Percentiles rank a stretch among this genome's conserved stretches.
Evolutionary conservation across 2,888 invertebrate species (phyloP).

Genomic region (Crepidodera aurea): DNA sequence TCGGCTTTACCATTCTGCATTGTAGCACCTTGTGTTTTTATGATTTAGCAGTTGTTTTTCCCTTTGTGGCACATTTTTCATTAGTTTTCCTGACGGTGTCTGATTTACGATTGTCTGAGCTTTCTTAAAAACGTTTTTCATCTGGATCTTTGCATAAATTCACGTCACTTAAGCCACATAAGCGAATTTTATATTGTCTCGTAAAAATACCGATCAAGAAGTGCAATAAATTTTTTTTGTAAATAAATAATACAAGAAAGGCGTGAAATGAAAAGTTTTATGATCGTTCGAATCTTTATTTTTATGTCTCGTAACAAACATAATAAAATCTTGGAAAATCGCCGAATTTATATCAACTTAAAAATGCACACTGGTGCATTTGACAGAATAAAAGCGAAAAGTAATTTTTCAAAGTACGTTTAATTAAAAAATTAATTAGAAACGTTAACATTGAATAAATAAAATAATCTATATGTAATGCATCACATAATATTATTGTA

Average conservation of each 20-base stretch:
- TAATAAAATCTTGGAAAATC: neutral
- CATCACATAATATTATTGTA: no score
- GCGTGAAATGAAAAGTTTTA: slow-evolving; percentile 37
- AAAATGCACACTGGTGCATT: no score
- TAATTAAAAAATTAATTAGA: no score
- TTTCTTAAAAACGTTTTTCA: slow-evolving; percentile 44
- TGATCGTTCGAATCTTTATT: slow-evolving; percentile 1
- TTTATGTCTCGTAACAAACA: slow-evolving; percentile 9
- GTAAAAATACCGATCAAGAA: slow-evolving; percentile 46
- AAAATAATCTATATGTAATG: no score
- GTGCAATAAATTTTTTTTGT: slow-evolving; percentile 44
- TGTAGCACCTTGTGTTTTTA: slow-evolving; percentile 40
- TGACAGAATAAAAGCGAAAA: no score
- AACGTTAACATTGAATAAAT: no score
- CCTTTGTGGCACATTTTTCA: slow-evolving; percentile 50
- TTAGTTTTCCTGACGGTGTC: slow-evolving; percentile 46
- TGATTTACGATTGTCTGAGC: slow-evolving; percentile 50
- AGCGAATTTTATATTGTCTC: slow-evolving; percentile 48
- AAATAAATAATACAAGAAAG: slow-evolving; percentile 38
- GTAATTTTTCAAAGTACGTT: no score
- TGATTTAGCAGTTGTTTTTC: slow-evolving; percentile 42
- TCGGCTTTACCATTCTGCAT: slow-evolving; percentile 26
- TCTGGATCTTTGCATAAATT: slow-evolving; percentile 48
- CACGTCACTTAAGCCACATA: slow-evolving; percentile 49
- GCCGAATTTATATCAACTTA: neutral